Evolutionary conservation across 2,797 vertebrate species (phyloP).

Genomic region (Cynodonichthys magdalenae): DNA sequence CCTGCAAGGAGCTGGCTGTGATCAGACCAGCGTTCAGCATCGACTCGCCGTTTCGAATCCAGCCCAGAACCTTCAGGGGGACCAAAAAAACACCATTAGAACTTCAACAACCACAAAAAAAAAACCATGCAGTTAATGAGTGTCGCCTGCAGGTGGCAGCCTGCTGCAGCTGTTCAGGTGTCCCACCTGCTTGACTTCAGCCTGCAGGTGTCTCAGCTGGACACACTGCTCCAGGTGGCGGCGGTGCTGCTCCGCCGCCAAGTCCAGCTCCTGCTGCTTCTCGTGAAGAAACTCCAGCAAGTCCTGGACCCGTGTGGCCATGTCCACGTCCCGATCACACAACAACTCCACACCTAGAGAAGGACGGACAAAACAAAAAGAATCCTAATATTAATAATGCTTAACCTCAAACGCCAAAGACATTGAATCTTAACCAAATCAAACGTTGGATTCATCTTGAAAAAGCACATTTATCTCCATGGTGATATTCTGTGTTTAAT

Average conservation of each 20-base stretch:
- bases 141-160: constrained; percentile 28
- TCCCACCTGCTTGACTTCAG: constrained; percentile 95
- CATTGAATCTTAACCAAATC: background rate
- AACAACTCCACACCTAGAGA: constrained; percentile 92
- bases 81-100: background rate
- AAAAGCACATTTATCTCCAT: background rate
- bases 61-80: constrained; percentile 89
- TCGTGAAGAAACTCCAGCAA: constrained; percentile 97
- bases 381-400: background rate
- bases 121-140: background rate
- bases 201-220: constrained; percentile 96
- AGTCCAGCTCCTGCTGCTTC: constrained; percentile 96
- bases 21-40: constrained; percentile 97
- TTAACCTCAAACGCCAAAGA: background rate
- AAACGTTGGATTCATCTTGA: background rate
- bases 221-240: constrained; percentile 97
- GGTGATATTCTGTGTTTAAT: constrained; percentile 1
- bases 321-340: constrained; percentile 96
- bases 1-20: constrained; percentile 96
- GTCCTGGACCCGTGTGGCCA: constrained; percentile 98
- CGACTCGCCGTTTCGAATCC: constrained; percentile 98
- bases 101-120: background rate
- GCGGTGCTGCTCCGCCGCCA: constrained; percentile 95
- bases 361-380: background rate
- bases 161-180: background rate